A percentile compares a stretch with the other conserved stretches of the same genome.
Conservation (phyloP, 2,113 vertebrate species). For the Pseudorhombus dupliciocellatus region DNA sequence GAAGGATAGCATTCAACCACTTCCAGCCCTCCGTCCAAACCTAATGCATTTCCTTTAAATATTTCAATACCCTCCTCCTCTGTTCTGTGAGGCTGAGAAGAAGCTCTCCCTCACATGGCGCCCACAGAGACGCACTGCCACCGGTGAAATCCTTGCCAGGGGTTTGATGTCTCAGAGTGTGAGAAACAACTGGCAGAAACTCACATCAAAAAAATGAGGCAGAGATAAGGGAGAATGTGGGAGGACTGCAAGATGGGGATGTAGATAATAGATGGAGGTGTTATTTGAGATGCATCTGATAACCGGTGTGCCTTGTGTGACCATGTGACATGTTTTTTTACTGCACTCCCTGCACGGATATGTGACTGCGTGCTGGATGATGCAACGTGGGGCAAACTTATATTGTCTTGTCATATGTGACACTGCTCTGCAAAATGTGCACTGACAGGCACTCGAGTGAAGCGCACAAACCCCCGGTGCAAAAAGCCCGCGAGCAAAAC, state of each 20-base stretch:
- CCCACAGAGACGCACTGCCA: slow-evolving; percentile 50
- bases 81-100: slow-evolving; percentile 56
- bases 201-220: slow-evolving; percentile 9
- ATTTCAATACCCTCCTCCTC: slow-evolving; percentile 72
- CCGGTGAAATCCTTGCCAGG: slow-evolving; percentile 41
- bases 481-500: slow-evolving; percentile 20
- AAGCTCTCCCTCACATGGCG: slow-evolving; percentile 31
- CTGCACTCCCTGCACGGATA: slow-evolving; percentile 16
- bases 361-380: slow-evolving; percentile 53
- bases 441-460: slow-evolving; percentile 38
- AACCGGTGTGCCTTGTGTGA: neutral
- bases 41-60: slow-evolving; percentile 82
- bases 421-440: slow-evolving; percentile 35
- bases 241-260: slow-evolving; percentile 11
- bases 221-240: slow-evolving; percentile 22
- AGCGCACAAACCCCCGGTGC: slow-evolving; percentile 9
- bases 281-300: slow-evolving; percentile 26
- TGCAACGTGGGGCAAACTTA: slow-evolving; percentile 64
- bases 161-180: slow-evolving; percentile 53
- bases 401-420: slow-evolving; percentile 36
- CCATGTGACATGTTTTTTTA: slow-evolving; percentile 11
- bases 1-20: slow-evolving; percentile 36
- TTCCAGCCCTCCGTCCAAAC: slow-evolving; percentile 53
- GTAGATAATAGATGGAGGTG: slow-evolving; percentile 40
- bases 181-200: slow-evolving; percentile 32